phyloP scores from a whole-genome alignment of 2,888 invertebrate genomes.

The Orthonevra nobilis region DNA sequence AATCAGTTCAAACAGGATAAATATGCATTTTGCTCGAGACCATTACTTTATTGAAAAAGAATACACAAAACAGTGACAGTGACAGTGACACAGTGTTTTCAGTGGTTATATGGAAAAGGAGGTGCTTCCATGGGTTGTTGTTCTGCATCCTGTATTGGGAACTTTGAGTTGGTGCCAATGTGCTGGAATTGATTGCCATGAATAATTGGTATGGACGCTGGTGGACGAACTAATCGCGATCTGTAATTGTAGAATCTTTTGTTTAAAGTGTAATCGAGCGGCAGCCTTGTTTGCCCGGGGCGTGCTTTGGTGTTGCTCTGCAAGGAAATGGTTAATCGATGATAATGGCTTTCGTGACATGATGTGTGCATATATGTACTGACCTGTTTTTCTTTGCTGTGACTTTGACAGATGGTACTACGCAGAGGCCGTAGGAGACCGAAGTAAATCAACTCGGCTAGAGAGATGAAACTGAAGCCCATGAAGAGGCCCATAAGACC shows the following conservation, averaged over 20 bases:
- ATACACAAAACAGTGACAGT: conserved; percentile 27
- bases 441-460: conserved; percentile 88
- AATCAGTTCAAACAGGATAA: conserved; percentile 48
- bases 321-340: conserved; percentile 39
- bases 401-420: conserved; percentile 9
- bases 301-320: conserved; percentile 29
- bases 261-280: conserved; percentile 57
- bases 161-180: conserved; percentile 33
- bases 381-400: background rate
- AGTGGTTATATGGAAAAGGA: conserved; percentile 27
- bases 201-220: conserved; percentile 23
- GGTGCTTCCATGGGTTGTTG: background rate
- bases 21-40: conserved; percentile 44
- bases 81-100: conserved; percentile 22
- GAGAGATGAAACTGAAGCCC: conserved; percentile 91
- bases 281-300: conserved; percentile 43
- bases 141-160: conserved; percentile 5
- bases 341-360: background rate
- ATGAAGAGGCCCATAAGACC: conserved; percentile 89
- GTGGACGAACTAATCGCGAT: conserved; percentile 54
- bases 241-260: conserved; percentile 44
- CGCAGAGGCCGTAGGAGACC: conserved; percentile 83
- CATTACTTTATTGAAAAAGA: conserved; percentile 59
- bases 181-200: conserved; percentile 9
- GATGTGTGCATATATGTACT: too few species aligned